Percentiles rank a stretch among this genome's conserved stretches.
Conservation (phyloP, 1,140 invertebrate species). For the Diprion similis region DNA sequence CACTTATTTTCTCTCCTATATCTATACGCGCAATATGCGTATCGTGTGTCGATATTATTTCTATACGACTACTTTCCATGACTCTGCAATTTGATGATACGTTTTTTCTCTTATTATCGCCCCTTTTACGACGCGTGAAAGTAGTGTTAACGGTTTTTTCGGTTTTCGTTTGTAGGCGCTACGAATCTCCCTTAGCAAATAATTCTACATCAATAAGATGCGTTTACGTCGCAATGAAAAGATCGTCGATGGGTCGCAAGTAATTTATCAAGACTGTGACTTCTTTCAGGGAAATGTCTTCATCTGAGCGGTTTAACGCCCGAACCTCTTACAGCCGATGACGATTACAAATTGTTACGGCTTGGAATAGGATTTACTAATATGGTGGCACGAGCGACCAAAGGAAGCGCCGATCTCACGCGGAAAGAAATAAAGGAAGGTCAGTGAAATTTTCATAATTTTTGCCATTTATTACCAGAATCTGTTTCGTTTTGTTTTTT, state of each 20-base stretch:
- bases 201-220: no score
- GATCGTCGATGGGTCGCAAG: no score
- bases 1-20: no score
- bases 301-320: conserved; percentile 92
- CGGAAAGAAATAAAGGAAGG: conserved; percentile 97
- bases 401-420: conserved; percentile 94
- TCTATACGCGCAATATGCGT: no score
- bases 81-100: not conserved
- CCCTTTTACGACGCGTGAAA: not conserved
- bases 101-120: conserved; percentile 13
- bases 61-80: no score
- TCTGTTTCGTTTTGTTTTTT: conserved; percentile 9
- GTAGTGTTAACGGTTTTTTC: not conserved
- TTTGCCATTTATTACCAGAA: not conserved
- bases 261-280: no score
- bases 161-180: not conserved
- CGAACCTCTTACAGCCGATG: conserved; percentile 94
- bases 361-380: conserved; percentile 98
- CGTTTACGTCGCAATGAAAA: no score
- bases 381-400: conserved; percentile 93
- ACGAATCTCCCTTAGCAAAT: not conserved
- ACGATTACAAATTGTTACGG: conserved; percentile 92
- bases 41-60: no score
- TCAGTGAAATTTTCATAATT: conserved; percentile 38
- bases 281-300: conserved; percentile 87